Evolutionary conservation across 2,888 invertebrate genomes (phyloP).

Genomic region (Acanthosoma haemorrhoidale): DNA sequence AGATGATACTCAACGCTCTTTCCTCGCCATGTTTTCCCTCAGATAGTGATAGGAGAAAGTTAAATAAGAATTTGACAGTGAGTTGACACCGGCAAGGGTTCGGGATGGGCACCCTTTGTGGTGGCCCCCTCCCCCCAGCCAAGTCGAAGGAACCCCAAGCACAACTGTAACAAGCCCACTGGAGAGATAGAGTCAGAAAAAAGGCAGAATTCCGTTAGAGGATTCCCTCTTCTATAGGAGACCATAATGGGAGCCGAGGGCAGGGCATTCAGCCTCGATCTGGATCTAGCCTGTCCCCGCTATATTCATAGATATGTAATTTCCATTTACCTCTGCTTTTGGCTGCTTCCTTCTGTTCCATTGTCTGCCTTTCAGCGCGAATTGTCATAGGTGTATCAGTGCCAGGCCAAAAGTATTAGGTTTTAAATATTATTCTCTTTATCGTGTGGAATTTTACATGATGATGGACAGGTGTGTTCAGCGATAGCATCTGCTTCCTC

Average conservation of each 20-base stretch:
- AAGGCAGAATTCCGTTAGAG: slow-evolving; percentile 1
- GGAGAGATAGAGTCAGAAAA: slow-evolving; percentile 3
- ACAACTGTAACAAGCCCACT: neutral
- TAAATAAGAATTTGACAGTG: slow-evolving; percentile 1
- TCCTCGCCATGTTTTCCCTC: neutral
- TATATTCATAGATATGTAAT: neutral
- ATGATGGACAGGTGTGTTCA: too few species aligned
- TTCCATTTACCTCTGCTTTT: neutral
- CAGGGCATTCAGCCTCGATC: neutral
- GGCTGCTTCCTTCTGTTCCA: neutral
- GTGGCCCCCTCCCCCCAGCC: too few species aligned
- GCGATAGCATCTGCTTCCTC: too few species aligned
- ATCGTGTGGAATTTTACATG: too few species aligned
- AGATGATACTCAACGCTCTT: neutral
- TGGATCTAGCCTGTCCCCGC: neutral
- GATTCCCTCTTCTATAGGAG: neutral
- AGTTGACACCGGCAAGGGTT: neutral
- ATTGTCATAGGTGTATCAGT: too few species aligned
- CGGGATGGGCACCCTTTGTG: too few species aligned
- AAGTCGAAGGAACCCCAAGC: too few species aligned
- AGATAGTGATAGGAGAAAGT: neutral
- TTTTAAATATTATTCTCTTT: too few species aligned
- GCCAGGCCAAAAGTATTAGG: too few species aligned
- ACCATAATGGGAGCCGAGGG: too few species aligned
- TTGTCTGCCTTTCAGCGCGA: too few species aligned